phyloP scores from a whole-genome alignment of 2,888 invertebrate genomes.

The Formica aserva region DNA sequence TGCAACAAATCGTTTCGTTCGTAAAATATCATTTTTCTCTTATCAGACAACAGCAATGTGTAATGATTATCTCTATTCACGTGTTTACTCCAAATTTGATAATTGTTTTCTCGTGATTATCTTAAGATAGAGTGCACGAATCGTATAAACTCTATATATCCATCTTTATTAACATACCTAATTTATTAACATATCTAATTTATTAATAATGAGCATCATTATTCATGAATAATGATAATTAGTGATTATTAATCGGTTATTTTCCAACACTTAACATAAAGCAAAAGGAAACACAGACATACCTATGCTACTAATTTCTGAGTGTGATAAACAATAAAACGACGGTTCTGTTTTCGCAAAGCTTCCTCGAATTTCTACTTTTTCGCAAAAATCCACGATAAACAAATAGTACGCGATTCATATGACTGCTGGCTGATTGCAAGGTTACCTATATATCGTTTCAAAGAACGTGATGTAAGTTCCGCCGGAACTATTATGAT shows the following conservation, averaged over 20 bases:
- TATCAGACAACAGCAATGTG: background rate
- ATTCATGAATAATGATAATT: background rate
- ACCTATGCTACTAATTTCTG: background rate
- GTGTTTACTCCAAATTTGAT: conserved; percentile 11
- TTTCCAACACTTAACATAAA: background rate
- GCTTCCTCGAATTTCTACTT: background rate
- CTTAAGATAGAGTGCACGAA: background rate
- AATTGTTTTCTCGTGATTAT: background rate
- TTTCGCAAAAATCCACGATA: background rate
- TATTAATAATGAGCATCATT: background rate
- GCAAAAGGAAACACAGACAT: background rate
- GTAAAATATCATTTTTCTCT: background rate
- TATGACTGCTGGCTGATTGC: background rate
- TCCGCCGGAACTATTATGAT: background rate
- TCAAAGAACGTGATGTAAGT: background rate
- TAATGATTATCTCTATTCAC: conserved; percentile 4
- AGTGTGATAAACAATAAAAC: background rate
- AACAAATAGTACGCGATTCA: background rate
- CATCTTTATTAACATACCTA: background rate
- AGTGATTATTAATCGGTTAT: background rate
- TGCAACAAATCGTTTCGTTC: background rate
- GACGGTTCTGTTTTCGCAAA: background rate
- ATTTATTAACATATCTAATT: background rate
- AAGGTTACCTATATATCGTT: background rate
- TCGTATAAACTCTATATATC: conserved; percentile 7